Base-by-base conservation (phyloP, 2,888 invertebrate genomes). In the Merodon equestris region DNA sequence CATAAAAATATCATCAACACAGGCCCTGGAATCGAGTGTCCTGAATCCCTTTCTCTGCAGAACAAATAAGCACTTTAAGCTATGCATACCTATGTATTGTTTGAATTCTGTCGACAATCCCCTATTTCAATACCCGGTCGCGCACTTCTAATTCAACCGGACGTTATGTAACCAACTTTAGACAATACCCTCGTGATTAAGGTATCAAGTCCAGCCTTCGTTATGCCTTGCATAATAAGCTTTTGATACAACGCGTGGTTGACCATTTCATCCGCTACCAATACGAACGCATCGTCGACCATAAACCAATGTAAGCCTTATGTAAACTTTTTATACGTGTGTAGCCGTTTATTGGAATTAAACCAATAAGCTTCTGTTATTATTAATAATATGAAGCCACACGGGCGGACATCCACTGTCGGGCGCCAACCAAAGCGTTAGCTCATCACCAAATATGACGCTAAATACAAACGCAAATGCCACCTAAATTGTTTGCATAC, bases 191-290 rank as follows among this genome's bases (percentile, higher is more conserved):
- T 27, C 27, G 3, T 27, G 27, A 27, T 27, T 27, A 27, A 7
- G 27, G 27, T 27, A 7, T 27, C 27, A 2, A 7, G 7, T 27
- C 27, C 27, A 27, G 27, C 7, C 27, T 27, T 27, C 27, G 27
- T 27, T 27, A 4, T 27, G 7, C 27, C 27, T 27, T 27, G 27
- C 45, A 56, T 74, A 74, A 74, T 68, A 61, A 38, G 68, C 50
- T 74, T 75, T 70, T 64, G 63, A 70, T 74, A 50, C 61, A 75
- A 75, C 60, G 47, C 58, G 57, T 64, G 75, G 70, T 70, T 58
- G 40, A 63, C 70, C 70, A 54, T 58, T 45, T 40, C 36, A 58
- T 63, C 57, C 66, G 73, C 63, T 42, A 47, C 38, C 51, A 38
- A 51, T 63, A 40, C 44, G 38, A 57, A 44, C 56, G 68, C 68